Conservation (phyloP, 2,888 invertebrate genomes). For the Synergus umbraculus region DNA sequence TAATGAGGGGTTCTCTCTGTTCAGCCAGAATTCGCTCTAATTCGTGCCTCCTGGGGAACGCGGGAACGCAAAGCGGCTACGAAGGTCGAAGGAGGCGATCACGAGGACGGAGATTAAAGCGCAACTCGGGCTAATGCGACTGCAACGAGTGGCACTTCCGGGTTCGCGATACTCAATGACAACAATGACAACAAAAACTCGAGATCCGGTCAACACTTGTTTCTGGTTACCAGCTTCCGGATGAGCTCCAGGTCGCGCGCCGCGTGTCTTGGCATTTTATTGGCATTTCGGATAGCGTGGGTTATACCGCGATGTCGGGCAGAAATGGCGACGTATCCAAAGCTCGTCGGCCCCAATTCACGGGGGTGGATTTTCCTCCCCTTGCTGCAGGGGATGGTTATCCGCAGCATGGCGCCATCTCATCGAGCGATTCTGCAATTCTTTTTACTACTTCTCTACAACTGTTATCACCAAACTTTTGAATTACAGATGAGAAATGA, state of each 20-base stretch:
- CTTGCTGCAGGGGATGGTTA: conserved; percentile 52
- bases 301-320: conserved; percentile 65
- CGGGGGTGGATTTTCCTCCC: conserved; percentile 55
- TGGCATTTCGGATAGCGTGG: conserved; percentile 62
- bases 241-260: conserved; percentile 53
- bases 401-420: conserved; percentile 63
- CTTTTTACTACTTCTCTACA: conserved; percentile 7
- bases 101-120: conserved; percentile 3
- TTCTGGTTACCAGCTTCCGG: background rate
- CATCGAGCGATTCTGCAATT: conserved; percentile 29
- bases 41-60: conserved; percentile 30
- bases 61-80: conserved; percentile 27
- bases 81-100: conserved; percentile 15
- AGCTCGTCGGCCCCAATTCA: conserved; percentile 56
- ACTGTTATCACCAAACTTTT: background rate
- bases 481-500: too few relatives aligned
- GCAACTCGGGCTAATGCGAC: conserved; percentile 37
- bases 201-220: background rate
- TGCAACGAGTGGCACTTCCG: conserved; percentile 37
- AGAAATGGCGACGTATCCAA: conserved; percentile 73
- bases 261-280: conserved; percentile 71
- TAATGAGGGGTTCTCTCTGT: conserved; percentile 75
- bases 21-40: conserved; percentile 70
- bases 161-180: background rate
- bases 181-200: conserved; percentile 7